Evolutionary conservation across 2,888 invertebrate genomes (phyloP).

Genomic region (Platycnemis pennipes): DNA sequence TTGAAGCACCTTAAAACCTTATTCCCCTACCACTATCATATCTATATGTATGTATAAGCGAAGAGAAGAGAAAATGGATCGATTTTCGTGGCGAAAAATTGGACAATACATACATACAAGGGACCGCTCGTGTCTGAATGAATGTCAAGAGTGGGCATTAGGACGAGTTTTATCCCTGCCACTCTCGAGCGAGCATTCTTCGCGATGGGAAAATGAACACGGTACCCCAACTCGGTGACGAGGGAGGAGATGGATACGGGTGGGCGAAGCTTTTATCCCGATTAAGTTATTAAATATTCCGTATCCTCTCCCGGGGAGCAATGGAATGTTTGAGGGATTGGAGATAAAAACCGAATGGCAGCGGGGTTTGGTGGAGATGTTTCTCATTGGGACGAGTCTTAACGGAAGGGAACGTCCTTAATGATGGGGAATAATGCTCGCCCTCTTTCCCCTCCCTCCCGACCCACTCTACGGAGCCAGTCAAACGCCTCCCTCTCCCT

Average conservation of each 20-base stretch:
- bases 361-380: neutral
- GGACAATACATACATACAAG: neutral
- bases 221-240: neutral
- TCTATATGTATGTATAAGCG: no score
- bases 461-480: no score
- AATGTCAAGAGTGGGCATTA: slow-evolving; percentile 53
- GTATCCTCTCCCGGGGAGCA: neutral
- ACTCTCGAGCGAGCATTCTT: neutral
- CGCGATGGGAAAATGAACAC: neutral
- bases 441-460: neutral
- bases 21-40: no score
- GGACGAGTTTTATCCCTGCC: neutral
- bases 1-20: no score
- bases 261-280: slow-evolving; percentile 17
- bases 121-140: neutral
- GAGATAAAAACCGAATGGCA: neutral
- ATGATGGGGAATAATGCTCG: neutral
- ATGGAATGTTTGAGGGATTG: neutral
- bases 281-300: slow-evolving; percentile 66
- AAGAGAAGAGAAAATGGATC: neutral
- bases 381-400: slow-evolving; percentile 33
- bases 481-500: no score
- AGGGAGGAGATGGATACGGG: neutral
- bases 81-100: neutral
- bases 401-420: slow-evolving; percentile 41